Evolutionary conservation across 1,140 invertebrate species (phyloP), one percentile per base, ranked within the genome.

Genomic region (Bathynomus jamesi): DNA sequence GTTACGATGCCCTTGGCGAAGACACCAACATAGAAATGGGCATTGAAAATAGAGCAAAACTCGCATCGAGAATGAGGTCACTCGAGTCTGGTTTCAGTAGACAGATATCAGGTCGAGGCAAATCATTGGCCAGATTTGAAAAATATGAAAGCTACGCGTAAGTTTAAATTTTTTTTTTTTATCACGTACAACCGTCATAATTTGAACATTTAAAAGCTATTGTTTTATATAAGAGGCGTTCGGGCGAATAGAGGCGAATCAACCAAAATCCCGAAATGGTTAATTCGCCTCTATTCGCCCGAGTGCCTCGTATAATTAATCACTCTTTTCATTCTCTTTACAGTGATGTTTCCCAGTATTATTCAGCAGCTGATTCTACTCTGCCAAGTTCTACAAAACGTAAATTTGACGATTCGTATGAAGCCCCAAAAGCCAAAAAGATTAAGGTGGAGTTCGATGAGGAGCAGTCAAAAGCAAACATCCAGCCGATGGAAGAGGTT

Each of bases 1-100:
- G 98, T 78, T 90, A 98, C 0, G 98, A 99, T 84, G 97, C 96
- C 2, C 87, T 99, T 17, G 94, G 94, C 7, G 97, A 99, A 81
- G 91, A 93, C 65, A 87, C 81, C 0, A 86, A 82, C 1, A 88
- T 89, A 78, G 91, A 93, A 67, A 80, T 98, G 2, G 95, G 95
- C 5, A 86, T 89, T 0, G 90, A 94, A 79, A 92, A 96, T 80
- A 90, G 90, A 81, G 91, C 89, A 0, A 95, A 93, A 79, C 81
- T 99, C 40, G 94, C 97, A 83, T 83, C 86, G 0, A 85, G 90
- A 67, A 79, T 98, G 10, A 84, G 89, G 63, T 73, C 89, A 28
- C 79, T 98, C 0, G 95, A 98, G 83, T 91, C 94, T 82, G 93
- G 92, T 0, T 92, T 90, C 79, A 81, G 92, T 29, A 86, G 87